phyloP scores from a whole-genome alignment of 1,140 invertebrate genomes.

The Saxidomus purpurata region DNA sequence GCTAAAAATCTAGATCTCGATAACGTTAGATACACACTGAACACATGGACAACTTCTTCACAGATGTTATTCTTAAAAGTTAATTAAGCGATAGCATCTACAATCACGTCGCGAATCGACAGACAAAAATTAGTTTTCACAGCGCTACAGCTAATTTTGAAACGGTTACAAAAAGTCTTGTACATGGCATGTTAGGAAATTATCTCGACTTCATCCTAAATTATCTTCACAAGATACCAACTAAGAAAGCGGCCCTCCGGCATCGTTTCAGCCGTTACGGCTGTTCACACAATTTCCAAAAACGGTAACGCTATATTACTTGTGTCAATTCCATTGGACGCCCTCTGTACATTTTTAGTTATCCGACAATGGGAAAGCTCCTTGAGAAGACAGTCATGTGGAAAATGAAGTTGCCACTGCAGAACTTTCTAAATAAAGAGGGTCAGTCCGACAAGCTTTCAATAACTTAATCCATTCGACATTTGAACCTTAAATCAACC shows the following conservation, averaged over 20 bases:
- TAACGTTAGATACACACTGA: background rate
- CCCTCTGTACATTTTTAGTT: slow-evolving; percentile 25
- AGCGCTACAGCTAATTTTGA: background rate
- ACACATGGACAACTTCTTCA: background rate
- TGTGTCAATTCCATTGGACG: slow-evolving; percentile 53
- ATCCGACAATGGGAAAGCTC: background rate
- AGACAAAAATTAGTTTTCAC: slow-evolving; percentile 43
- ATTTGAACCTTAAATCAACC: background rate
- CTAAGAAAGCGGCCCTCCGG: background rate
- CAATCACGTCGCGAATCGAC: background rate
- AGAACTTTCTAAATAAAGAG: background rate
- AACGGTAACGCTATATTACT: slow-evolving; percentile 36
- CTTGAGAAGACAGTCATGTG: slow-evolving; percentile 1
- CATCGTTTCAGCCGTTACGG: background rate
- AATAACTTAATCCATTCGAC: background rate
- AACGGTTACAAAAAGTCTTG: background rate
- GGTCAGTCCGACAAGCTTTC: background rate
- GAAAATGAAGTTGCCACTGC: slow-evolving; percentile 47
- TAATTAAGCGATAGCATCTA: slow-evolving; percentile 61
- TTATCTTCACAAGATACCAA: slow-evolving; percentile 9
- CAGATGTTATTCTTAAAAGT: slow-evolving; percentile 60
- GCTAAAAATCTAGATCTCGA: background rate
- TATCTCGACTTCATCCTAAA: background rate
- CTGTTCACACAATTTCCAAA: slow-evolving; percentile 10
- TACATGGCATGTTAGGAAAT: slow-evolving; percentile 22